Evolutionary conservation across 2,113 vertebrate genomes (phyloP).

Genomic region (Alaudala cheleensis): DNA sequence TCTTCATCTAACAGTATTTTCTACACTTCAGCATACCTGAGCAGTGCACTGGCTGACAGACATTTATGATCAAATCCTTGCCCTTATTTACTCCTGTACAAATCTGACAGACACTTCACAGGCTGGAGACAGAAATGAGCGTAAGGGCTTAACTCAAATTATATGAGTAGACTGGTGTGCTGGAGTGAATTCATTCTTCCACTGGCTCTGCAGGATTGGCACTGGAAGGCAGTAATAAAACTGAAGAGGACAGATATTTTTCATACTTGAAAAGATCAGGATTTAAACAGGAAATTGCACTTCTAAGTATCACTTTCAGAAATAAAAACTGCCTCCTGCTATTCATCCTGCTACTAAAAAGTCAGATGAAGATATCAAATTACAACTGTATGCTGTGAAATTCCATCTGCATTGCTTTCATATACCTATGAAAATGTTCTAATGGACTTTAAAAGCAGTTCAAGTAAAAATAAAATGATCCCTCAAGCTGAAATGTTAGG

Average conservation of each 20-base stretch:
- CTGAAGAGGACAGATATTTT: constrained; percentile 1
- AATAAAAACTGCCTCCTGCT: constrained; percentile 38
- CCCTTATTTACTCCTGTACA: background rate
- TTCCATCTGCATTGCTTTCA: background rate
- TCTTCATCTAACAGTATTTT: background rate
- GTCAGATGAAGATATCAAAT: constrained; percentile 17
- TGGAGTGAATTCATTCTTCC: constrained; percentile 14
- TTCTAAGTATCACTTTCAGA: constrained; percentile 41
- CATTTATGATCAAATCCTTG: background rate
- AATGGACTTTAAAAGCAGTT: constrained; percentile 34
- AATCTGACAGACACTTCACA: background rate
- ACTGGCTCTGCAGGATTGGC: background rate
- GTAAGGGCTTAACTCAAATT: background rate
- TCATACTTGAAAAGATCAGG: background rate
- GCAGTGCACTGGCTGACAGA: background rate
- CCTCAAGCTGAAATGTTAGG: constrained; percentile 39
- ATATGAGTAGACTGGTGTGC: background rate
- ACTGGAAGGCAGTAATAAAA: constrained; percentile 41
- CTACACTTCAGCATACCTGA: background rate
- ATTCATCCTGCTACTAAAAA: constrained; percentile 1
- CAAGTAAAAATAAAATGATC: constrained; percentile 9
- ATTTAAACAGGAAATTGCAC: constrained; percentile 40
- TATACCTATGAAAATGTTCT: constrained; percentile 15
- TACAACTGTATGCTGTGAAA: constrained; percentile 28
- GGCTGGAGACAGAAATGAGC: background rate